Evolutionary conservation across 2,797 vertebrate species (phyloP).

Genomic region (Sebastes baramenuke): DNA sequence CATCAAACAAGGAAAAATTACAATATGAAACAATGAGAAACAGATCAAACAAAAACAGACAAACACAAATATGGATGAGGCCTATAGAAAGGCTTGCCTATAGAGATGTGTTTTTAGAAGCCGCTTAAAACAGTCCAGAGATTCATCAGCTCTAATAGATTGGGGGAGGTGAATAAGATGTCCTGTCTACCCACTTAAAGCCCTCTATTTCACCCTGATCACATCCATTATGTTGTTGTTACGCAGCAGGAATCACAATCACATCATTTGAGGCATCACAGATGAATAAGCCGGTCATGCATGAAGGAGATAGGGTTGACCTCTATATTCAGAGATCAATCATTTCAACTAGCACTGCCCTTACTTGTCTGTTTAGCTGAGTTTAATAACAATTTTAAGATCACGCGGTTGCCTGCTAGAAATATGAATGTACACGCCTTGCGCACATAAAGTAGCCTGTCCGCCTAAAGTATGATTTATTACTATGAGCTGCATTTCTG

Average conservation of each 20-base stretch:
- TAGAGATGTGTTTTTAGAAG: too few relatives aligned
- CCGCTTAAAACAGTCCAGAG: too few relatives aligned
- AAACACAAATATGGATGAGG: too few relatives aligned
- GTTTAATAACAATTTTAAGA: not conserved
- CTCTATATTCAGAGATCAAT: not conserved
- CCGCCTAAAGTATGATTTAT: not conserved
- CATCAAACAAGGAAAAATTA: too few relatives aligned
- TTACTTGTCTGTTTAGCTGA: not conserved
- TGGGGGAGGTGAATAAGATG: not conserved
- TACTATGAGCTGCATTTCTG: not conserved
- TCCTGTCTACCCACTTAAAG: not conserved
- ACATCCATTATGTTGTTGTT: not conserved
- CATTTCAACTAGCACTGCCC: not conserved
- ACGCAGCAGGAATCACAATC: not conserved
- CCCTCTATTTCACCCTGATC: not conserved
- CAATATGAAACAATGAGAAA: too few relatives aligned
- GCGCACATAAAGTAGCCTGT: not conserved
- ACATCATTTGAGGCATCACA: not conserved
- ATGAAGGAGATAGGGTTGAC: not conserved
- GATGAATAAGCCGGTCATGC: not conserved
- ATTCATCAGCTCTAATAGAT: too few relatives aligned
- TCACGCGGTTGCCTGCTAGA: accelerated
- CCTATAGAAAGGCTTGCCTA: too few relatives aligned
- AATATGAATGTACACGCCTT: not conserved
- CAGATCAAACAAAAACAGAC: too few relatives aligned